Evolutionary conservation across 2,113 vertebrate genomes (phyloP).

Genomic region (Cynocephalus volans): DNA sequence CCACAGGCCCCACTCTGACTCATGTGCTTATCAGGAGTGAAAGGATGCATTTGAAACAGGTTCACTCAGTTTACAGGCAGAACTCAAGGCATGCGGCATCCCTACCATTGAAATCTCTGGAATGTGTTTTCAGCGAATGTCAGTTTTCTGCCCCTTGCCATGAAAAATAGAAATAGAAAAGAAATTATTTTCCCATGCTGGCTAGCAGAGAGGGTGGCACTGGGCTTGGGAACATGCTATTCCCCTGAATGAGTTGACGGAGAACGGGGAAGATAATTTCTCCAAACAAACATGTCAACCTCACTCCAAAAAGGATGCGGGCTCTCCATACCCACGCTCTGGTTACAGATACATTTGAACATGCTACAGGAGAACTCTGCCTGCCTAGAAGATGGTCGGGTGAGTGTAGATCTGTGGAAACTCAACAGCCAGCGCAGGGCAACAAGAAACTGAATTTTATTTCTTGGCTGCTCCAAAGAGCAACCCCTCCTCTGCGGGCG

Average conservation of each 20-base stretch:
- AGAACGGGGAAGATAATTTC: not conserved
- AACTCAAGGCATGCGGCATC: not conserved
- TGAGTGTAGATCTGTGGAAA: no score
- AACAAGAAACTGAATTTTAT: fast-evolving
- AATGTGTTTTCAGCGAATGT: not conserved
- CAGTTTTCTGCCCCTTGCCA: no score
- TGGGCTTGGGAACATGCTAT: not conserved
- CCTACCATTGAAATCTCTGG: not conserved
- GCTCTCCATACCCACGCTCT: not conserved
- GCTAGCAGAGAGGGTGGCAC: not conserved
- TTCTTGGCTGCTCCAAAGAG: no score
- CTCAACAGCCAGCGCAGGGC: no score
- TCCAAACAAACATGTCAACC: not conserved
- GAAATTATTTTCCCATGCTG: not conserved
- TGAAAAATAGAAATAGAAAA: not conserved
- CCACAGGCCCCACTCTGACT: not conserved
- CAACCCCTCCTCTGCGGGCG: no score
- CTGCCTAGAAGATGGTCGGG: no score
- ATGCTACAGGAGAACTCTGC: not conserved
- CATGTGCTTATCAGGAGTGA: not conserved
- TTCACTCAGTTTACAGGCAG: not conserved
- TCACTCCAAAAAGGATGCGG: not conserved
- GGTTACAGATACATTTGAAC: not conserved
- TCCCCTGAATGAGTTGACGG: not conserved
- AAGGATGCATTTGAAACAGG: not conserved